These are phyloP conservation scores for Netelia melanura DNA, from an alignment of 2,888 invertebrate genomes.

Conservation along the genomic window DNA sequence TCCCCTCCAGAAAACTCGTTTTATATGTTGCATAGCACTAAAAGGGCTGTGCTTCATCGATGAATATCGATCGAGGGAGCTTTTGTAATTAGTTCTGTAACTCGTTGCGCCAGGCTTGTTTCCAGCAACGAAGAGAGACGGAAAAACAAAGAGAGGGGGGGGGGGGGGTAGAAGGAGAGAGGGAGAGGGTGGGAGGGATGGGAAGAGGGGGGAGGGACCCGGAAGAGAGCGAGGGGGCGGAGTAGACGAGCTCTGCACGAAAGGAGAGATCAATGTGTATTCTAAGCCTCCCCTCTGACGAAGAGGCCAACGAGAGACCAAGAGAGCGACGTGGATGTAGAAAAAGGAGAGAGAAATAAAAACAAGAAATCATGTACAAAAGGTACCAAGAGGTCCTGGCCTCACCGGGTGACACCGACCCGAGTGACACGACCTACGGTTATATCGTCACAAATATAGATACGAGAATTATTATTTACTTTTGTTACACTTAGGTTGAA, in stretches of 20 bases:
- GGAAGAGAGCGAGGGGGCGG: constrained; percentile 35
- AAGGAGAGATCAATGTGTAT: constrained; percentile 12
- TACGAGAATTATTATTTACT: constrained; percentile 36
- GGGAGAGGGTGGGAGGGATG: background rate
- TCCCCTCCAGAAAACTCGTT: constrained; percentile 3
- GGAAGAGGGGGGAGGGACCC: background rate
- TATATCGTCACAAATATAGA: constrained; percentile 40
- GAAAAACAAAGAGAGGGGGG: constrained; percentile 36
- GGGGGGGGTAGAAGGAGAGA: background rate
- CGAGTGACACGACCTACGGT: constrained; percentile 64
- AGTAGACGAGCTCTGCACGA: constrained; percentile 32
- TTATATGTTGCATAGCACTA: constrained; percentile 32
- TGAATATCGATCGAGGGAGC: constrained; percentile 79
- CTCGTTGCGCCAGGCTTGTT: constrained; percentile 63
- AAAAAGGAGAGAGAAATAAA: background rate
- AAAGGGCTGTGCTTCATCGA: constrained; percentile 75
- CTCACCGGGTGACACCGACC: constrained; percentile 63
- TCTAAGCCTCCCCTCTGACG: background rate
- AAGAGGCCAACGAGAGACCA: background rate
- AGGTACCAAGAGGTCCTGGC: constrained; percentile 60
- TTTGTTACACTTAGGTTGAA: background rate
- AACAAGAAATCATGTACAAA: constrained; percentile 29
- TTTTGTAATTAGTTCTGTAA: constrained; percentile 74
- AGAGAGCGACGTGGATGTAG: constrained; percentile 33
- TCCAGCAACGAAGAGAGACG: constrained; percentile 4